Evolutionary conservation across 1,140 invertebrate genomes (phyloP), one percentile per base, ranked within the genome.

Genomic region (Lasaia peninsularis): DNA sequence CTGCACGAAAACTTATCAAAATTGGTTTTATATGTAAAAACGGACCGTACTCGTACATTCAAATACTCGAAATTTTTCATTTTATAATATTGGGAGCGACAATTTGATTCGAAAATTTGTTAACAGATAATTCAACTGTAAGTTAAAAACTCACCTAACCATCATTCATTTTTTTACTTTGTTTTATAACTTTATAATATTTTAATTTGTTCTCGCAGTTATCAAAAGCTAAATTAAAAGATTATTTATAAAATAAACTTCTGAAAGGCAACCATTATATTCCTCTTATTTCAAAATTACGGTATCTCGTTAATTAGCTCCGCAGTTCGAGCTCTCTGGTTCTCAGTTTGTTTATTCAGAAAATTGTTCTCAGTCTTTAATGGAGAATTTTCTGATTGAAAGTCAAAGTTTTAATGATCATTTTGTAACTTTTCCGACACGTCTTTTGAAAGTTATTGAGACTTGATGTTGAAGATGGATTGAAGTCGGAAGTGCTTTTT

Each of bases 391-490:
- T 62, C 60, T 60, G 55, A 60, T 60, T 60, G 52, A 35, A 52
- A 58, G 50, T 53, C 60, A 54, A 62, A 62, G 56, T 62, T 62
- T 62, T 62, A 62, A 62, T 58, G 56, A 62, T 56, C 60, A 56
- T 62, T 62, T 62, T 55, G 56, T 54, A 62, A 62, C 40, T 62
- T 58, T 40, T 33, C 60, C 48, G 51, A 32, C 16, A 44, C 32
- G 32, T 32, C 33, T 34, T 52, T 52, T 52, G 18, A 34, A 52
- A 20, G 18, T 53, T 35, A 37, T 20, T 37, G 18, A 35, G 34
- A 35, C 34, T 53, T 33, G 34, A 20, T 53, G 18, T 53, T 53
- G 11, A 21, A 53, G 11, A 33, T 53, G 35, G 18, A 53, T 53
- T 16, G 35, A 35, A 33, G 18, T 37, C 16, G 20, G 33, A 48